Evolutionary conservation across 2,797 vertebrate genomes (phyloP).

Genomic region (Galago senegalensis): DNA sequence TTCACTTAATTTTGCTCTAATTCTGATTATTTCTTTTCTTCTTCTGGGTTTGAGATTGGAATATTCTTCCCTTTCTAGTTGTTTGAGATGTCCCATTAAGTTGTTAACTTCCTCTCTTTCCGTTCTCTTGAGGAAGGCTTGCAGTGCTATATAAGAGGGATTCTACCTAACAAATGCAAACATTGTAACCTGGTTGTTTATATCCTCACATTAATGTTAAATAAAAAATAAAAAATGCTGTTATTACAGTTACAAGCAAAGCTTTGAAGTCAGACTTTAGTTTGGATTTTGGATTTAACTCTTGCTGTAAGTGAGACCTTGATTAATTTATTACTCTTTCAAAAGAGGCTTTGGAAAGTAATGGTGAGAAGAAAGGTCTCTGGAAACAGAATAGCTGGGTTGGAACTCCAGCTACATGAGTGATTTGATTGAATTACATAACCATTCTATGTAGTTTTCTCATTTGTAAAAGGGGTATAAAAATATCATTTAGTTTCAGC

Average conservation of each 20-base stretch:
- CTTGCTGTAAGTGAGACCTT: neutral
- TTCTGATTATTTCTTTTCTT: no score
- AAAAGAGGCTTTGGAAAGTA: neutral
- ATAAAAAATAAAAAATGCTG: neutral
- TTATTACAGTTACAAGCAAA: neutral
- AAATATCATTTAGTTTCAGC: neutral
- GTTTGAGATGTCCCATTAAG: no score
- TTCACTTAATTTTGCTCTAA: no score
- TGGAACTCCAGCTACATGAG: neutral
- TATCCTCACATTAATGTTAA: no score
- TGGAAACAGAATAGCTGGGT: neutral
- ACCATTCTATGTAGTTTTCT: neutral
- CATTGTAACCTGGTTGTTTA: no score
- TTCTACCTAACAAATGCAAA: no score
- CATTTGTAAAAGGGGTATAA: neutral
- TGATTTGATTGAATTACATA: neutral
- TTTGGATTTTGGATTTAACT: slow-evolving; percentile 14
- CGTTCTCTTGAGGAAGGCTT: no score
- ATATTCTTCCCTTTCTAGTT: no score
- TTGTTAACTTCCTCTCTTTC: no score
- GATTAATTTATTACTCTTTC: neutral
- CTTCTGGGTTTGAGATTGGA: no score
- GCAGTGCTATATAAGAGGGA: no score
- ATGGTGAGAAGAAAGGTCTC: neutral
- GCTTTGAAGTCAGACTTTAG: neutral